A percentile compares a stretch with the other conserved stretches of the same genome.
phyloP scores from a whole-genome alignment of 2,113 vertebrate genomes.

The Grus americana region DNA sequence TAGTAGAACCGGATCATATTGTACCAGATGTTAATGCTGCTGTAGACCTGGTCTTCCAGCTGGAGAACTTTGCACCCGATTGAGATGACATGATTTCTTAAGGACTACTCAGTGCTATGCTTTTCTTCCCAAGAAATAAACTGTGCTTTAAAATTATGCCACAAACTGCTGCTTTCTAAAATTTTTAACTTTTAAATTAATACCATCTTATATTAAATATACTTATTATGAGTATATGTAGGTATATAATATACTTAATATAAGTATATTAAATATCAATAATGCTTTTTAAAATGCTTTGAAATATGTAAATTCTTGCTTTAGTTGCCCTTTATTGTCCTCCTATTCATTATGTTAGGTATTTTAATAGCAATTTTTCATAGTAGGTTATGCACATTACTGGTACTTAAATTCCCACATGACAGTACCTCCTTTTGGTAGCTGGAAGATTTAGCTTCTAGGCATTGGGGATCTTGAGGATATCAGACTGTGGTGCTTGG shows the following conservation, averaged over 20 bases:
- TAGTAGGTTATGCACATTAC: not conserved
- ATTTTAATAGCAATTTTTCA: not conserved
- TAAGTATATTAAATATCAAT: not conserved
- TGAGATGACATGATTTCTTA: not conserved
- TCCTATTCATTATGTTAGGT: not conserved
- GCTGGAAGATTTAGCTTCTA: not conserved
- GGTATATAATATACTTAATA: not conserved
- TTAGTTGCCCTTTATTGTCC: not conserved
- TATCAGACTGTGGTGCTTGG: not conserved
- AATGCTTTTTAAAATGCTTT: not conserved
- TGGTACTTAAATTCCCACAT: not conserved
- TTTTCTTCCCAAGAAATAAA: not conserved
- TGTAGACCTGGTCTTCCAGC: conserved; percentile 83
- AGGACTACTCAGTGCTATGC: not conserved
- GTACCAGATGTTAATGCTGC: conserved; percentile 85
- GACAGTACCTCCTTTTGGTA: not conserved
- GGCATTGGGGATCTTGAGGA: not conserved
- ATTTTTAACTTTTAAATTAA: not conserved
- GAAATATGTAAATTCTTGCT: not conserved
- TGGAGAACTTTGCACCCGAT: conserved; percentile 74
- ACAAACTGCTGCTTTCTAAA: not conserved
- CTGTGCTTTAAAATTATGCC: not conserved
- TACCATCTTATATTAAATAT: not conserved
- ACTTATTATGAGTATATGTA: not conserved
- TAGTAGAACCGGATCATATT: conserved; percentile 79